Conservation (phyloP, 2,888 invertebrate species). For the Thereva unica region DNA sequence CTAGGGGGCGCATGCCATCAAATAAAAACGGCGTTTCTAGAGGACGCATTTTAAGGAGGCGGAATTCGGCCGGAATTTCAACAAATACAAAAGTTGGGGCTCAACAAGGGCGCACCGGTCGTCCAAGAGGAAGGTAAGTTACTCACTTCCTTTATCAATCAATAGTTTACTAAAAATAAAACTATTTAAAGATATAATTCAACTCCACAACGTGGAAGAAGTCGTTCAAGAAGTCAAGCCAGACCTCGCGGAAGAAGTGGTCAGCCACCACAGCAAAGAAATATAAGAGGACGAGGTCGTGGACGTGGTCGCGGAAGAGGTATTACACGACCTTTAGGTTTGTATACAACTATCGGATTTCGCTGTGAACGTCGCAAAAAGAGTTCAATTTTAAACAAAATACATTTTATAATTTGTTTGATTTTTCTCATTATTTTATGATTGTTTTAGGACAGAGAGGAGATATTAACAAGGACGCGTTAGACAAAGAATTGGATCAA, state of each 20-base stretch:
- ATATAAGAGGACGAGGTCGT: conserved; percentile 41
- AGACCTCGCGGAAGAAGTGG: conserved; percentile 46
- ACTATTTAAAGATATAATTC: conserved; percentile 27
- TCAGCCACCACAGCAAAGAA: conserved; percentile 32
- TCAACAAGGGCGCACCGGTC: conserved; percentile 35
- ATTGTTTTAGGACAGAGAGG: conserved; percentile 32
- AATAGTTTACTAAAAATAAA: not conserved
- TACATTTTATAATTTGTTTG: too few species aligned
- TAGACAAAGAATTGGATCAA: conserved; percentile 71
- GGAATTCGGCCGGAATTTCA: conserved; percentile 44
- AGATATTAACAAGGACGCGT: conserved; percentile 62
- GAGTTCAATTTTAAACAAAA: too few species aligned
- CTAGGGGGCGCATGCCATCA: conserved; percentile 40
- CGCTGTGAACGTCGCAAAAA: conserved; percentile 4
- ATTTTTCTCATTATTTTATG: not conserved
- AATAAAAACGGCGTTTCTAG: conserved; percentile 48
- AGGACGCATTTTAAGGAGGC: conserved; percentile 52
- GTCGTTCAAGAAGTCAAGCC: conserved; percentile 41
- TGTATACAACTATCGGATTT: conserved; percentile 19
- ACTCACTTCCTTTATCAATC: not conserved
- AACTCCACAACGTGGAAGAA: conserved; percentile 39
- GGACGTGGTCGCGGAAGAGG: conserved; percentile 40
- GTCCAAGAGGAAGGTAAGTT: conserved; percentile 39
- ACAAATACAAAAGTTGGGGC: conserved; percentile 18
- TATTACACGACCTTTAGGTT: conserved; percentile 36